Conservation (phyloP, 2,113 vertebrate genomes). For the Phalacrocorax brasilianus region DNA sequence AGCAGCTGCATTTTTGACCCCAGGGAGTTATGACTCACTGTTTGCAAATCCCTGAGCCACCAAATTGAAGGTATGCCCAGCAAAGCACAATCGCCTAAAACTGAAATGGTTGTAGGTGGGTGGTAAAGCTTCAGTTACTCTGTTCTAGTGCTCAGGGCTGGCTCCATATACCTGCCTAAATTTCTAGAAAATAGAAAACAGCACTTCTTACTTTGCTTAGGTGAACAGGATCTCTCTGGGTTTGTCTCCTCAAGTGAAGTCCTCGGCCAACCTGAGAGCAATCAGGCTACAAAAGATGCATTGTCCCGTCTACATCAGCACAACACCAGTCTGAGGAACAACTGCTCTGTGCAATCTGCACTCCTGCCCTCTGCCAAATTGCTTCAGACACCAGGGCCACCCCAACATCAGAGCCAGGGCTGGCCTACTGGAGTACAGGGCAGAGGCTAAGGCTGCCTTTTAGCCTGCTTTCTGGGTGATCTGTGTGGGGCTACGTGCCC, state of each 20-base stretch:
- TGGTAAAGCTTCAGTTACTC: not conserved
- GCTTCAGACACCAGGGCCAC: not conserved
- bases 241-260: not conserved
- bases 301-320: not conserved
- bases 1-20: slow-evolving; percentile 45
- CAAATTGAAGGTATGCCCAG: not conserved
- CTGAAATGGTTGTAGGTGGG: not conserved
- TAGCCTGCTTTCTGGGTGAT: not conserved
- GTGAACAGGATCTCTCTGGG: not conserved
- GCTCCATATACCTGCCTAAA: not conserved
- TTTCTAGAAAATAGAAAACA: not conserved
- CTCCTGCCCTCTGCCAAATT: not conserved
- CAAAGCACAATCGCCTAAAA: not conserved
- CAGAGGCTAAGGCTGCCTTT: not conserved
- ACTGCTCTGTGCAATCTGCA: not conserved
- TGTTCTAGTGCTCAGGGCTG: not conserved
- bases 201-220: not conserved
- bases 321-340: not conserved
- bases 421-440: not conserved
- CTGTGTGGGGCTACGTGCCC: not conserved
- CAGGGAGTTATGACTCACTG: slow-evolving; percentile 37
- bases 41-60: slow-evolving; percentile 43
- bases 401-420: not conserved
- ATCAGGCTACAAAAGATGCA: not conserved
- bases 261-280: not conserved